Evolutionary conservation across 2,113 vertebrate genomes (phyloP).

Genomic region (Euleptes europaea): DNA sequence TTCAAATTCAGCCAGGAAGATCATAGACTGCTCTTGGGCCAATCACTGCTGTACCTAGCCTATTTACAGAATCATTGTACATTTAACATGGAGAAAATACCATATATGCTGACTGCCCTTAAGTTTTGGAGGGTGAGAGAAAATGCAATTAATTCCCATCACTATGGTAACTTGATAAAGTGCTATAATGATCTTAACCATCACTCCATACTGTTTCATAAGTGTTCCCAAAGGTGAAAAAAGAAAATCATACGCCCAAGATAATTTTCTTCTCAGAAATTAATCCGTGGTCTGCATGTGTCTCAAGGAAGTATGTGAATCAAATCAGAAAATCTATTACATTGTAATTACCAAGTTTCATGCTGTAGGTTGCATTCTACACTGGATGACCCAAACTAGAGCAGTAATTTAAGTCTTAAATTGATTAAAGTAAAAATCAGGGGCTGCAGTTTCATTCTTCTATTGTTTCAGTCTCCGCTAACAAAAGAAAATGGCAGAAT

Average conservation of each 20-base stretch:
- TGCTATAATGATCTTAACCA: background rate
- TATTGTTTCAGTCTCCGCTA: background rate
- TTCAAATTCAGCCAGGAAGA: background rate
- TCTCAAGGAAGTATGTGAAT: background rate
- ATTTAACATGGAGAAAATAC: too few species aligned
- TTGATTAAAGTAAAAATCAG: background rate
- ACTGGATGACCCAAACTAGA: background rate
- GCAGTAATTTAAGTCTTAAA: background rate
- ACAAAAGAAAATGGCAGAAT: background rate
- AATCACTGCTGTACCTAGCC: too few species aligned
- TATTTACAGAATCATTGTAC: too few species aligned
- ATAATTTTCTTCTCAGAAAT: background rate
- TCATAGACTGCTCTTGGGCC: background rate
- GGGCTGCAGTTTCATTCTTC: too few species aligned
- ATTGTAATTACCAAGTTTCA: background rate
- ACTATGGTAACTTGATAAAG: background rate
- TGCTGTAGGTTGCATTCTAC: background rate
- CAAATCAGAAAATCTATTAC: background rate
- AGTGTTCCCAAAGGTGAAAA: background rate
- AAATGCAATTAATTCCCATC: background rate
- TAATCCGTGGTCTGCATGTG: background rate
- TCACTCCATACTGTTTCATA: background rate
- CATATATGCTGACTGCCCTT: background rate
- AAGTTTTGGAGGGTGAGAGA: background rate
- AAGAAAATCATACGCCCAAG: too few species aligned